Percentiles rank a stretch among this genome's conserved stretches.
These are phyloP conservation scores for Eumacrocentrus americanus DNA, from an alignment of 2,888 invertebrate species.

Conservation along the genomic window DNA sequence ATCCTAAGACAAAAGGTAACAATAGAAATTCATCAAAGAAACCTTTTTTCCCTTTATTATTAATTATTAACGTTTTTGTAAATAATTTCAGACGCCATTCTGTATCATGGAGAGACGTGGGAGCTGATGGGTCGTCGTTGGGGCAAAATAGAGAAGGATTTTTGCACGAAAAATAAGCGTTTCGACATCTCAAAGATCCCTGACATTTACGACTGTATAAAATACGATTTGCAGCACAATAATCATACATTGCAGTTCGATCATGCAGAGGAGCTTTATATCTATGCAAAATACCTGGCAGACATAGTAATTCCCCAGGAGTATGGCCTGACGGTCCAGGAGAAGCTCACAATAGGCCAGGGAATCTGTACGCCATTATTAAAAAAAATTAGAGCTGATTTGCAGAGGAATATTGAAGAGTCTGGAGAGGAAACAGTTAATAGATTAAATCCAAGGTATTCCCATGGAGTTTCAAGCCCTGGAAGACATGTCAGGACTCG, in stretches of 20 bases:
- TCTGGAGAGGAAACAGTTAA: constrained; percentile 93
- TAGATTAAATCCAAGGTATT: constrained; percentile 93
- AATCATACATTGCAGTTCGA: constrained; percentile 93
- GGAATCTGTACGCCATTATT: constrained; percentile 96
- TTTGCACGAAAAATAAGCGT: constrained; percentile 87
- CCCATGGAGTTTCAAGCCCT: constrained; percentile 97
- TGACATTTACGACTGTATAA: constrained; percentile 99
- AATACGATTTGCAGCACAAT: constrained; percentile 98
- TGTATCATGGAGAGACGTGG: constrained; percentile 99
- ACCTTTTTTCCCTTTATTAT: not conserved
- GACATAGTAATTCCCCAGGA: constrained; percentile 99
- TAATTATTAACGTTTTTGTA: not conserved
- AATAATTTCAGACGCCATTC: constrained; percentile 73
- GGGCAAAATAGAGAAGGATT: constrained; percentile 98
- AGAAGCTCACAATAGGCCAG: constrained; percentile 95
- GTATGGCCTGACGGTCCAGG: constrained; percentile 93
- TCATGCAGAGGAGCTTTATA: constrained; percentile 90
- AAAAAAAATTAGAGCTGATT: constrained; percentile 92
- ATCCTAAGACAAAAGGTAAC: constrained; percentile 84
- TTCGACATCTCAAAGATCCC: constrained; percentile 99
- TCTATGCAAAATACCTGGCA: constrained; percentile 95
- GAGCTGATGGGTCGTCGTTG: constrained; percentile 96
- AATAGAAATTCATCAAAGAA: not conserved
- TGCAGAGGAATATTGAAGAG: constrained; percentile 92
- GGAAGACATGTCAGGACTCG: constrained; percentile 97